A percentile compares a stretch with the other conserved stretches of the same genome.
phyloP scores from a whole-genome alignment of 1,140 invertebrate genomes.

The Heliothis virescens region DNA sequence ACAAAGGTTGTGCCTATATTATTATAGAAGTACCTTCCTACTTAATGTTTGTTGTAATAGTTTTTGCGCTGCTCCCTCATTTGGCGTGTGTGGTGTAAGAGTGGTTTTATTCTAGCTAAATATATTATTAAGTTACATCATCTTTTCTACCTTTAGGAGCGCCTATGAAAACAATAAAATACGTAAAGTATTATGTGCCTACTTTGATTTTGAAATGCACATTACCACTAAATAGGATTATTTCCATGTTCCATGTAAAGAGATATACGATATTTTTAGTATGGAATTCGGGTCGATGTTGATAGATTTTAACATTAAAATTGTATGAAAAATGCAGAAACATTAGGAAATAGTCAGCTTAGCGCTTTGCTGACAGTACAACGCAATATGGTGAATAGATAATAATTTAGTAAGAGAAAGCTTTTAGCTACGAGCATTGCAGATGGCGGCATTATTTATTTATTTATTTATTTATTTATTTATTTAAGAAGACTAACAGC shows the following conservation, averaged over 20 bases:
- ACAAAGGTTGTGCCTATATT: too few species aligned
- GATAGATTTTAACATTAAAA: too few species aligned
- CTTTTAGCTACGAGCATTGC: conserved; percentile 19
- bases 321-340: neutral
- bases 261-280: too few species aligned
- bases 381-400: conserved; percentile 30
- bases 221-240: too few species aligned
- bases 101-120: neutral
- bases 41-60: conserved; percentile 12
- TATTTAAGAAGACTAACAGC: too few species aligned
- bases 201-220: too few species aligned
- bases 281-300: too few species aligned
- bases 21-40: neutral
- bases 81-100: conserved; percentile 12
- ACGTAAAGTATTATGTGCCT: neutral
- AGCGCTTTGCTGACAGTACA: conserved; percentile 7
- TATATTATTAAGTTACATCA: neutral
- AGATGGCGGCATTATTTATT: conserved; percentile 8
- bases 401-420: conserved; percentile 48
- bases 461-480: too few species aligned
- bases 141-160: neutral
- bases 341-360: neutral
- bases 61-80: conserved; percentile 27
- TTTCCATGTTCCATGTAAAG: too few species aligned
- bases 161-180: conserved; percentile 6